phyloP scores from a whole-genome alignment of 2,888 invertebrate species.

The Calameuta pallipes region DNA sequence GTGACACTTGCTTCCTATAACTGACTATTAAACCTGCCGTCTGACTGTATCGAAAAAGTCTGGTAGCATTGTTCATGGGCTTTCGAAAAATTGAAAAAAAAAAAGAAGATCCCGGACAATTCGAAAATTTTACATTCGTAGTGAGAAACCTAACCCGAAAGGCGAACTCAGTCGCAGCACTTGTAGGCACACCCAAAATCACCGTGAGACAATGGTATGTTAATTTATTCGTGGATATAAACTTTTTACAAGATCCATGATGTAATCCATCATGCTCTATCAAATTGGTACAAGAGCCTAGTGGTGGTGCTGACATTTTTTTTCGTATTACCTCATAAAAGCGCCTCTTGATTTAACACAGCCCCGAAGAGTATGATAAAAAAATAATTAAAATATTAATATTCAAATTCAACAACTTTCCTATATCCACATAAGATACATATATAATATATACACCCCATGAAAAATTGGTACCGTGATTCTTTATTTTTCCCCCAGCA shows the following conservation, averaged over 20 bases:
- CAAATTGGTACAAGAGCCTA: conserved; percentile 43
- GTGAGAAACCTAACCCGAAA: background rate
- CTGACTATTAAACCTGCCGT: background rate
- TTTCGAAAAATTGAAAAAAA: background rate
- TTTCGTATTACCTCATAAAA: conserved; percentile 2
- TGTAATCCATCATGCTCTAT: conserved; percentile 58
- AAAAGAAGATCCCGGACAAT: background rate
- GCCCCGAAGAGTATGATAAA: background rate
- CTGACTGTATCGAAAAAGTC: background rate
- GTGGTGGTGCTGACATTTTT: background rate
- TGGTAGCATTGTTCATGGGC: background rate
- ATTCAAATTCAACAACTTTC: background rate
- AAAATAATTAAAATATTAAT: background rate
- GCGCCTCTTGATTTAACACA: background rate
- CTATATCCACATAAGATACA: background rate
- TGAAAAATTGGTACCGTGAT: conserved; percentile 16
- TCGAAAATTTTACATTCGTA: background rate
- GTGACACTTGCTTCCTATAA: background rate
- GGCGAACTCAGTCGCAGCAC: background rate
- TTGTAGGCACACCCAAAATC: background rate
- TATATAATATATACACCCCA: background rate
- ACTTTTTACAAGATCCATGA: conserved; percentile 43
- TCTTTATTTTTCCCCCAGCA: conserved; percentile 10
- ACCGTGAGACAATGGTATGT: conserved; percentile 43
- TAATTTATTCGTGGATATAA: conserved; percentile 51